Conservation (phyloP, 2,888 invertebrate species). For the Pyrgus malvae region DNA sequence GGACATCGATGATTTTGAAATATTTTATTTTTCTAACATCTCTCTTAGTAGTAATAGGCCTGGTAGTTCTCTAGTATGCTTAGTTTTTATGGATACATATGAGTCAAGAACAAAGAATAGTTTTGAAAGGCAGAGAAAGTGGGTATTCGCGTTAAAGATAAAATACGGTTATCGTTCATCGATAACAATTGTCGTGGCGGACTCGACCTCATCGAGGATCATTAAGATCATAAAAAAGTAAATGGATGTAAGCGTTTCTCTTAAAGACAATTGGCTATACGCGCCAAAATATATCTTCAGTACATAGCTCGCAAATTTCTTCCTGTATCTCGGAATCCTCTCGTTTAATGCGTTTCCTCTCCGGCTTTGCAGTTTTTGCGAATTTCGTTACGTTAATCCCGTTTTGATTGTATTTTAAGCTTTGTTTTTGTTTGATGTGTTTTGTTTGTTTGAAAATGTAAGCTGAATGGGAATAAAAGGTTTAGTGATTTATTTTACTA, state of each 20-base stretch:
- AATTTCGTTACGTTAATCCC: constrained; percentile 10
- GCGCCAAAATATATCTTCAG: not conserved
- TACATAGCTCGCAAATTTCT: not conserved
- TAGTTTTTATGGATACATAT: too few species aligned
- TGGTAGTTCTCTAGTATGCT: too few species aligned
- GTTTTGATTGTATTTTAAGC: constrained; percentile 3
- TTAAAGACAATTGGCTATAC: constrained; percentile 8
- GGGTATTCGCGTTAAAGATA: constrained; percentile 2
- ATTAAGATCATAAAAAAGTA: constrained; percentile 11
- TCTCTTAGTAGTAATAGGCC: too few species aligned
- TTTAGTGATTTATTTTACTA: too few species aligned
- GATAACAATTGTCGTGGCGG: constrained; percentile 8
- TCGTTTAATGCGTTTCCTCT: not conserved
- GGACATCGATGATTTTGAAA: too few species aligned
- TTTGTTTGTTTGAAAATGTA: not conserved
- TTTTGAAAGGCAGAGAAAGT: not conserved
- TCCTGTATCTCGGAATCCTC: not conserved
- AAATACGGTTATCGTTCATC: constrained; percentile 6
- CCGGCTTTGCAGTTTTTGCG: constrained; percentile 2
- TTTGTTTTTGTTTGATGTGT: constrained; percentile 1
- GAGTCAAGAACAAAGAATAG: not conserved
- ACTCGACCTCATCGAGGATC: constrained; percentile 9
- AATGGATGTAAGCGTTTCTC: not conserved
- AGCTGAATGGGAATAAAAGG: not conserved
- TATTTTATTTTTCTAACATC: too few species aligned